Evolutionary conservation across 2,113 vertebrate species (phyloP).

Genomic region (Pleuronectes platessa): DNA sequence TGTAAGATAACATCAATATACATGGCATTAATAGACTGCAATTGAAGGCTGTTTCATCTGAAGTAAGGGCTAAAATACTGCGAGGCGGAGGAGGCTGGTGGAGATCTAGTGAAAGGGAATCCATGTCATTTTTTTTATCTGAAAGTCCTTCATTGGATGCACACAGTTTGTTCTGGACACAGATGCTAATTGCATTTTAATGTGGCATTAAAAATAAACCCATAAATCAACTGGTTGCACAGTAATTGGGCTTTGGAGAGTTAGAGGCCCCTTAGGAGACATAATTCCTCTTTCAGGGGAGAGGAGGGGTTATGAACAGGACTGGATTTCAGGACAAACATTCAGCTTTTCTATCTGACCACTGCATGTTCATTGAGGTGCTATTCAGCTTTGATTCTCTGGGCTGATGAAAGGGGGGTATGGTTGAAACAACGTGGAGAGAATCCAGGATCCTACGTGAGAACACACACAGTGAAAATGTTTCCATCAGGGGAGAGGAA

Average conservation of each 20-base stretch:
- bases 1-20: constrained; percentile 54
- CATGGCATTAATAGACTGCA: constrained; percentile 64
- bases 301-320: constrained; percentile 23
- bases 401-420: constrained; percentile 16
- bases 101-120: constrained; percentile 48
- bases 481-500: constrained; percentile 25
- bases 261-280: constrained; percentile 72
- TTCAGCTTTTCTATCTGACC: constrained; percentile 41
- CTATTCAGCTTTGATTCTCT: constrained; percentile 23
- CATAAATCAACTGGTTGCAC: constrained; percentile 80
- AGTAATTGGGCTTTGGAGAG: constrained; percentile 79
- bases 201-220: constrained; percentile 83
- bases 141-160: constrained; percentile 71
- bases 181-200: constrained; percentile 86
- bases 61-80: constrained; percentile 57
- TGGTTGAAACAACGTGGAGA: constrained; percentile 40
- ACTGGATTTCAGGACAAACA: constrained; percentile 48
- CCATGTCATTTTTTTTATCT: constrained; percentile 58
- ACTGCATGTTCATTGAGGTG: constrained; percentile 31
- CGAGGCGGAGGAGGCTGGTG: constrained; percentile 41
- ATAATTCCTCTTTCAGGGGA: constrained; percentile 72
- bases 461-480: constrained; percentile 42
- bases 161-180: constrained; percentile 80
- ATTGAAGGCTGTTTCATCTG: constrained; percentile 60
- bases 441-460: constrained; percentile 34